Base-by-base conservation (phyloP, 2,113 vertebrate species). In the Prochilodus magdalenae region DNA sequence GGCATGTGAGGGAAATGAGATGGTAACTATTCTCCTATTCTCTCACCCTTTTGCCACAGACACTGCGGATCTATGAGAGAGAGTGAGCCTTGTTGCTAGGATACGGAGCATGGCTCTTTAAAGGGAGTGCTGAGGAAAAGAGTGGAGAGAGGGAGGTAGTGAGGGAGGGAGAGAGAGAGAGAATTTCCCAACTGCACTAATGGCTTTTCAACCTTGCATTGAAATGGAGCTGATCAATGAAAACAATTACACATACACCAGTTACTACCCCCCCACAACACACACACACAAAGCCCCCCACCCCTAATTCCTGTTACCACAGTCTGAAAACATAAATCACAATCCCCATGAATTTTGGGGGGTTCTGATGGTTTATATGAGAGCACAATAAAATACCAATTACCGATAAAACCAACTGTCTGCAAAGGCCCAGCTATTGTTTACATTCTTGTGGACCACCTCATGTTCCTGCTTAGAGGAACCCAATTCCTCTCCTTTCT, bases 31-130 rank as follows among this genome's bases (percentile, higher is more conserved):
- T 83, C 87, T 86, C 84, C 86, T 79, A 30, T 82, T 84, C 86
- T 87, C 82, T 89, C 67, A 69, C 77, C 82, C 77, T 91, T 79
- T 66, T 83, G 84, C 87, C 79, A 84, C 86, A 75, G 60, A 87
- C 84, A 86, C 75, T 72, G 66, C 75, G 88, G 81, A 85, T 36
- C 66, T 47, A 66, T 81, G 80, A 65, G 73, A 86, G 66, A 85
- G 86, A 22, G 86, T 20, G 84, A 88, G 89, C 88, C 85, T 86
- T 91, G 93, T 94, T 94, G 93, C 93, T 94, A 93, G 91, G 93
- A 93, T 90, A 94, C 93, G 5, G 80, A 86, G 85, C 82, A 87
- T 47, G 83, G 90, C 70, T 91, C 86, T 88, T 90, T 79, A 89
- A 89, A 90, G 88, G 77, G 74, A 88, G 81, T 33, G 74, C 26